Evolutionary conservation across 2,888 invertebrate species (phyloP).

Genomic region (Pycnomerus fuliginosus): DNA sequence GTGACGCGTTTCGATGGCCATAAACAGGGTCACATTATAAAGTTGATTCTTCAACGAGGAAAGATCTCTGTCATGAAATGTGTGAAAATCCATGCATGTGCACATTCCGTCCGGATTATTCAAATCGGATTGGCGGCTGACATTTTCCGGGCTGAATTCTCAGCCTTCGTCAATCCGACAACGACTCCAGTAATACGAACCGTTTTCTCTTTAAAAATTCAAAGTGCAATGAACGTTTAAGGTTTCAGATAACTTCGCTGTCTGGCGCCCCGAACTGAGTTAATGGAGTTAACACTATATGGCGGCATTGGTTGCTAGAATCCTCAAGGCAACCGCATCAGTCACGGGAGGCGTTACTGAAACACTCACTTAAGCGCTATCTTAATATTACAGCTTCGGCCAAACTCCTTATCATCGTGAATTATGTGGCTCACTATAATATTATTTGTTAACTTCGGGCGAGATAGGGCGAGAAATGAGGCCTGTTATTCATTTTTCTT

Average conservation of each 20-base stretch:
- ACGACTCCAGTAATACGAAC: conserved; percentile 9
- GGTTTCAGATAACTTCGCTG: conserved; percentile 6
- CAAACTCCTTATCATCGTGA: conserved; percentile 15
- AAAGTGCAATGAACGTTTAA: conserved; percentile 9
- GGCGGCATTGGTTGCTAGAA: conserved; percentile 6
- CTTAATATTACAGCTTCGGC: conserved; percentile 22
- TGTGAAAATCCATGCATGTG: conserved; percentile 24
- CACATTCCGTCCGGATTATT: conserved; percentile 25
- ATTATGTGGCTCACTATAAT: conserved; percentile 13
- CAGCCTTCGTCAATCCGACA: conserved; percentile 17
- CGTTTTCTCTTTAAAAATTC: conserved; percentile 10
- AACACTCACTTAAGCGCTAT: conserved; percentile 20
- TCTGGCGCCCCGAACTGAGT: conserved; percentile 1
- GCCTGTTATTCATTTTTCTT: too few species aligned
- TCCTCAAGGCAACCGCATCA: conserved; percentile 21
- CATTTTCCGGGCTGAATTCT: conserved; percentile 15
- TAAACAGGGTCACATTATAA: too few species aligned
- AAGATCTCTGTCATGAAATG: conserved; percentile 15
- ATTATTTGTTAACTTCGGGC: conserved; percentile 16
- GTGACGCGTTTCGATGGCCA: too few species aligned
- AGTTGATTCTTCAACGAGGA: conserved; percentile 1
- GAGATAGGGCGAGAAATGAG: too few species aligned
- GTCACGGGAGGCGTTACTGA: conserved; percentile 17
- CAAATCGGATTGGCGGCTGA: conserved; percentile 26
- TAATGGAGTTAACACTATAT: conserved; percentile 17